phyloP scores from a whole-genome alignment of 2,888 invertebrate species.

The Hirtodrosophila trivittata region DNA sequence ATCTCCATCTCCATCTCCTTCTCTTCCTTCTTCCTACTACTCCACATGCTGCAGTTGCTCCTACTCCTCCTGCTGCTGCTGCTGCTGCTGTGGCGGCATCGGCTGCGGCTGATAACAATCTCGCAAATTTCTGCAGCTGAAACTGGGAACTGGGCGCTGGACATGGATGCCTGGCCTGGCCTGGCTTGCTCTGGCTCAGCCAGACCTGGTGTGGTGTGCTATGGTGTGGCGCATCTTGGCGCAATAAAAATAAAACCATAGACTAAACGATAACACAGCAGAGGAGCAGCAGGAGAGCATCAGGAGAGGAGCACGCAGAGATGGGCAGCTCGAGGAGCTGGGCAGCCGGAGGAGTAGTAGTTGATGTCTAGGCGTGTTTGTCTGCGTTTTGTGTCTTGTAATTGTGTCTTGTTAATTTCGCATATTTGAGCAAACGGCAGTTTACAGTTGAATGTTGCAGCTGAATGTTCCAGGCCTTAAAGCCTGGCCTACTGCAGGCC shows the following conservation, averaged over 20 bases:
- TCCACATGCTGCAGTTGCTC: conserved; percentile 21
- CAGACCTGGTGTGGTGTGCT: conserved; percentile 5
- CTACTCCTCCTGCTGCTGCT: conserved; percentile 23
- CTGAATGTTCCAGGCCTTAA: conserved; percentile 21
- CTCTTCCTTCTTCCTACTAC: no score
- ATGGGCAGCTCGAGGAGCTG: conserved; percentile 10
- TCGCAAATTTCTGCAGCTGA: conserved; percentile 63
- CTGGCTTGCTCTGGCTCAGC: conserved; percentile 9
- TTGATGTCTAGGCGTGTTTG: conserved; percentile 72
- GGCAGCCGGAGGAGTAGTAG: conserved; percentile 22
- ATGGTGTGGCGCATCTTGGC: conserved; percentile 58
- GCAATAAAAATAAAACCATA: conserved; percentile 77
- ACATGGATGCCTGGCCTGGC: conserved; percentile 23
- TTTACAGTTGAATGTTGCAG: conserved; percentile 69
- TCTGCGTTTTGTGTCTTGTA: conserved; percentile 73
- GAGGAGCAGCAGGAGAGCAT: conserved; percentile 21
- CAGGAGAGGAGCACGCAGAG: not conserved
- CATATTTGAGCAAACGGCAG: conserved; percentile 79
- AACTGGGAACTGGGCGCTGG: conserved; percentile 40
- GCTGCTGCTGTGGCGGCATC: conserved; percentile 20
- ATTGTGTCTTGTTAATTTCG: conserved; percentile 80
- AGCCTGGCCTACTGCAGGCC: conserved; percentile 6
- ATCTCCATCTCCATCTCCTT: no score
- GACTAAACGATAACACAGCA: conserved; percentile 74
- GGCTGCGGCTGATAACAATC: conserved; percentile 64